phyloP scores from a whole-genome alignment of 92 coral and sea anemone species.

The Parazoanthus darwini region DNA sequence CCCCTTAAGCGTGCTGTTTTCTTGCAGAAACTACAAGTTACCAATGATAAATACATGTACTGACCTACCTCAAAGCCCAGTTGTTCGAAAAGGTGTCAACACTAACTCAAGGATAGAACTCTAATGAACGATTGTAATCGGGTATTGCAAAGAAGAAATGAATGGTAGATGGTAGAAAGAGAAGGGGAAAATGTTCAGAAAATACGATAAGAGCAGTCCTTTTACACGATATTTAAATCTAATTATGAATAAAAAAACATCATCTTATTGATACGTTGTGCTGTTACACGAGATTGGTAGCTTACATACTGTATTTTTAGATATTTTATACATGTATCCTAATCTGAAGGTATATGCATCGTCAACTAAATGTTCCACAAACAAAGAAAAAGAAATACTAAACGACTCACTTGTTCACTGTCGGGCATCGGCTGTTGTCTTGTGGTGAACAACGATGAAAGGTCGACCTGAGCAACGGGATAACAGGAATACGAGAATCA shows the following conservation, averaged over 20 bases:
- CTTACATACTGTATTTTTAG: no score
- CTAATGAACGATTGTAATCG: no score
- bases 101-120: no score
- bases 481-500: not conserved
- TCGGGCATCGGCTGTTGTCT: constrained; percentile 97
- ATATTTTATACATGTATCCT: no score
- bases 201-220: not conserved
- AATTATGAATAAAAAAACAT: no score
- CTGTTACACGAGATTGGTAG: no score
- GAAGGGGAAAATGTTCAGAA: not conserved
- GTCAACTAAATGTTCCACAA: not conserved
- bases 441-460: constrained; percentile 93
- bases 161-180: not conserved
- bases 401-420: constrained; percentile 74
- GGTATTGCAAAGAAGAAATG: not conserved
- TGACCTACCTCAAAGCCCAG: no score
- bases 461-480: constrained; percentile 69
- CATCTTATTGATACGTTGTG: no score
- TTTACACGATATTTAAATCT: not conserved
- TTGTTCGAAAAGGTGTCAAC: no score
- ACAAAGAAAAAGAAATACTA: not conserved
- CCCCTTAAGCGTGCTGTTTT: not conserved
- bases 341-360: no score
- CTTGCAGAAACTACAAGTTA: no score
- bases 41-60: no score